phyloP scores from a whole-genome alignment of 2,888 invertebrate species.

The Sphaerophoria taeniata region DNA sequence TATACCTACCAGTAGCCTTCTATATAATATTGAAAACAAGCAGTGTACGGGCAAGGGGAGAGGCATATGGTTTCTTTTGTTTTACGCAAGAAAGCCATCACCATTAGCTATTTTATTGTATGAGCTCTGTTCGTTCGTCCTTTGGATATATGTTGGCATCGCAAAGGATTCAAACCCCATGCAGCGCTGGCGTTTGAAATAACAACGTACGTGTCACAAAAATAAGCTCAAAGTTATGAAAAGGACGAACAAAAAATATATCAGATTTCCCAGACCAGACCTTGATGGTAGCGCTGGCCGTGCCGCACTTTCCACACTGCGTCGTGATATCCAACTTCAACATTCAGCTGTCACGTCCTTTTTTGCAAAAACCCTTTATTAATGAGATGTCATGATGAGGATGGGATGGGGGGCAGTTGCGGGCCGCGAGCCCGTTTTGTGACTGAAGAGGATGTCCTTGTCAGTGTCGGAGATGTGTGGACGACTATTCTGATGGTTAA shows the following conservation, averaged over 20 bases:
- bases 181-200: conserved; percentile 47
- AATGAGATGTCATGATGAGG: conserved; percentile 35
- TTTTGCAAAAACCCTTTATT: conserved; percentile 39
- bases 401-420: not conserved
- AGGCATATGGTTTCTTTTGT: conserved; percentile 73
- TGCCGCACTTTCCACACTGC: conserved; percentile 43
- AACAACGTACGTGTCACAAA: conserved; percentile 69
- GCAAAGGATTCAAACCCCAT: conserved; percentile 61
- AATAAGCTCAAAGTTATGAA: conserved; percentile 67
- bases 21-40: not conserved
- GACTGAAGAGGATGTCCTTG: conserved; percentile 47
- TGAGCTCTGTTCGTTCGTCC: conserved; percentile 45
- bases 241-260: conserved; percentile 25
- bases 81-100: conserved; percentile 64
- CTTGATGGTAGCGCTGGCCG: not conserved
- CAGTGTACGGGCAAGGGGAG: not conserved
- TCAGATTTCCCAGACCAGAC: conserved; percentile 26
- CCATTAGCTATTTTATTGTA: conserved; percentile 68
- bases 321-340: conserved; percentile 42
- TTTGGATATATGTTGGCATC: conserved; percentile 53
- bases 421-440: conserved; percentile 2
- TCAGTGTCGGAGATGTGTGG: conserved; percentile 63
- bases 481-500: conserved; percentile 58
- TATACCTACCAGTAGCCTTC: conserved; percentile 6
- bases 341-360: conserved; percentile 58